Evolutionary conservation across 2,888 invertebrate genomes (phyloP).

Genomic region (Tubulanus polymorphus): DNA sequence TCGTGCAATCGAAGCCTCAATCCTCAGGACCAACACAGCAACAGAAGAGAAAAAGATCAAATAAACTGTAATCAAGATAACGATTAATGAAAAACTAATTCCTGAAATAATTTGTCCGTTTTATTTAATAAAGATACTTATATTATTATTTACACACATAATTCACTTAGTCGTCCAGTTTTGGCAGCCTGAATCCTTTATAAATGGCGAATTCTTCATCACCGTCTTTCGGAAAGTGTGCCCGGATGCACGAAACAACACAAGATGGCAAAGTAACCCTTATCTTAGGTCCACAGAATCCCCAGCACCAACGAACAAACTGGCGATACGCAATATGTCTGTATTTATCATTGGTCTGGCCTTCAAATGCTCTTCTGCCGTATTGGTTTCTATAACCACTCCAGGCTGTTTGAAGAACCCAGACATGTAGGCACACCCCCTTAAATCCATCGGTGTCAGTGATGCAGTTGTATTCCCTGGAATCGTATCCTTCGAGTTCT

Average conservation of each 20-base stretch:
- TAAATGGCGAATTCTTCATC: no score
- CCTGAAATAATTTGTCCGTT: no score
- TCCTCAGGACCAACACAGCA: no score
- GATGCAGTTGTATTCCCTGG: neutral
- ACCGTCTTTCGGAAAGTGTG: neutral
- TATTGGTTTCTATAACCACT: neutral
- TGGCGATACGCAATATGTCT: slow-evolving; percentile 12
- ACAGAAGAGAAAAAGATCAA: no score
- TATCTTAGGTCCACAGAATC: slow-evolving; percentile 6
- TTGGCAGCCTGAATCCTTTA: no score
- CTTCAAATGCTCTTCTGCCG: neutral
- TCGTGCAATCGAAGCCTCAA: no score
- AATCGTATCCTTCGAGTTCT: neutral
- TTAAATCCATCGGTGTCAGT: neutral
- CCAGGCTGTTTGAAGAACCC: neutral
- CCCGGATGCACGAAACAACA: slow-evolving; percentile 6
- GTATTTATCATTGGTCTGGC: neutral
- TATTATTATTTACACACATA: no score
- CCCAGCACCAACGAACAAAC: slow-evolving; percentile 15
- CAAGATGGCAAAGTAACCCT: slow-evolving; percentile 14
- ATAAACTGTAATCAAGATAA: no score
- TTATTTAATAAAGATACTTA: no score
- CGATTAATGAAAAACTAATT: no score
- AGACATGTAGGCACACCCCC: neutral
- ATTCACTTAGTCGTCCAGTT: no score